Evolutionary conservation across 2,113 vertebrate species (phyloP).

Genomic region (Parotia lawesii): DNA sequence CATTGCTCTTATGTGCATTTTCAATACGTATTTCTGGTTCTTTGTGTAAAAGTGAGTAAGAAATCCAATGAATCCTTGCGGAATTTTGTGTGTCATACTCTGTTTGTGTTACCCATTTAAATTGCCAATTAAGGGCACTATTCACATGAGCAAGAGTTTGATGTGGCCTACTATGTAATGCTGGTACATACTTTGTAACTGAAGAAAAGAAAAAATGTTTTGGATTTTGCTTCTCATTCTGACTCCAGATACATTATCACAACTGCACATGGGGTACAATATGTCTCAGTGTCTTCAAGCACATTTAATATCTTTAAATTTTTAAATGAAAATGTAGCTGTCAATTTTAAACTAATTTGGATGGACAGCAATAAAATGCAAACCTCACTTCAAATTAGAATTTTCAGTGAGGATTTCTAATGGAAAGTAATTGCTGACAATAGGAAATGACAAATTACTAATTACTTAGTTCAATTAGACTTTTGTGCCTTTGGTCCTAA

Average conservation of each 20-base stretch:
- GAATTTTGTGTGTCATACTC: background rate
- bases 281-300: conserved; percentile 61
- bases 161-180: background rate
- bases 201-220: background rate
- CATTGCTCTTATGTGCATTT: background rate
- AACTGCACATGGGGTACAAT: background rate
- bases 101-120: conserved; percentile 21
- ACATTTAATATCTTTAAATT: conserved; percentile 74
- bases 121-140: conserved; percentile 15
- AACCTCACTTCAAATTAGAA: conserved; percentile 86
- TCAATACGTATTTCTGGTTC: background rate
- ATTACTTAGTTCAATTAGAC: conserved; percentile 90
- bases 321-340: conserved; percentile 83
- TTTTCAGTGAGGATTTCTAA: conserved; percentile 84
- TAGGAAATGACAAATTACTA: conserved; percentile 90
- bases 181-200: background rate
- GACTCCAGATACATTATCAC: background rate
- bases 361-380: conserved; percentile 85
- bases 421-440: conserved; percentile 89
- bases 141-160: background rate
- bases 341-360: conserved; percentile 87
- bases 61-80: background rate
- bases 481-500: conserved; percentile 88
- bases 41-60: background rate
- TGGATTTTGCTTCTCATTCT: background rate